Conservation (phyloP, 2,113 vertebrate genomes). For the Semnopithecus entellus region DNA sequence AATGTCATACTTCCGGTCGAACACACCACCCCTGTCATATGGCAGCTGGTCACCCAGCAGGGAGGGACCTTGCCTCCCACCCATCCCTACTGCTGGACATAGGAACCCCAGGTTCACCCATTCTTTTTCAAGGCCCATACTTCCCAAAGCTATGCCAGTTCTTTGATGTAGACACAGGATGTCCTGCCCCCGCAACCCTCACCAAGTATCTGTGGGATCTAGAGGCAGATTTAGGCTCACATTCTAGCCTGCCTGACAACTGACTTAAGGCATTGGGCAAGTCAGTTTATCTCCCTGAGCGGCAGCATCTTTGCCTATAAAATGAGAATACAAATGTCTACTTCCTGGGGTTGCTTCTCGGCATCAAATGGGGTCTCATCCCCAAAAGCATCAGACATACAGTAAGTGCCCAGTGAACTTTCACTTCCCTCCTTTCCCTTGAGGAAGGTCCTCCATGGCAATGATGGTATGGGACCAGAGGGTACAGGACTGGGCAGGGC, state of each 20-base stretch:
- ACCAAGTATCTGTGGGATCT: background rate
- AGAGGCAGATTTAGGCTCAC: background rate
- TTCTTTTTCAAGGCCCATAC: background rate
- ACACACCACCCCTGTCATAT: background rate
- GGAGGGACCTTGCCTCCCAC: background rate
- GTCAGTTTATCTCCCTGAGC: background rate
- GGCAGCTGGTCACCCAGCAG: background rate
- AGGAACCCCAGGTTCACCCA: background rate
- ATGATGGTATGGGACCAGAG: background rate
- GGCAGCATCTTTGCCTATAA: background rate
- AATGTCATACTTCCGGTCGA: slow-evolving; percentile 12
- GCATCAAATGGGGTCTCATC: background rate
- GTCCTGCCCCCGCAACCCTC: background rate
- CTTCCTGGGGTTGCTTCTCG: background rate
- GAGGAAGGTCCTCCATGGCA: background rate
- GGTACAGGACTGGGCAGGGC: background rate
- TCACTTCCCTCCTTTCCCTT: background rate
- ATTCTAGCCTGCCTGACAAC: background rate
- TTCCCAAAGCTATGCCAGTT: background rate
- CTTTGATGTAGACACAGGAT: background rate
- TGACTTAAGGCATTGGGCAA: background rate
- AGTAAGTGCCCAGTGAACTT: background rate
- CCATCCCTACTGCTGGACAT: background rate
- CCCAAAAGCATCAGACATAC: background rate
- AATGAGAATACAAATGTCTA: background rate